Conservation (phyloP, 2,888 invertebrate species). For the Pristionchus arcanus region DNA sequence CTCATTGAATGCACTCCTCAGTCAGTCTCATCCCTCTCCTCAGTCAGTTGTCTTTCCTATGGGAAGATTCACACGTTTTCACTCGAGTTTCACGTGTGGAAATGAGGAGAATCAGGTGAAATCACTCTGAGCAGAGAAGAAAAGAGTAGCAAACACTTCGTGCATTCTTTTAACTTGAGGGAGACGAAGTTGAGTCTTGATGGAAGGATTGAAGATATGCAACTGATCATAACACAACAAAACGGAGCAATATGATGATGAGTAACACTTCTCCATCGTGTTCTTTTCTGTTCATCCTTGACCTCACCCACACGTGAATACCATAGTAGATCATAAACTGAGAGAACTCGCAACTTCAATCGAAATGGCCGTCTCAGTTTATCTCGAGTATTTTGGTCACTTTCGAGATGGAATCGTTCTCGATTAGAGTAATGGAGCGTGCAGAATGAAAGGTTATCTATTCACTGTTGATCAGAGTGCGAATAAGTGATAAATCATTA, state of each 20-base stretch:
- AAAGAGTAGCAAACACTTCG: no score
- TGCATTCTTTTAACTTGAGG: no score
- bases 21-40: no score
- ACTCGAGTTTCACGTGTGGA: not conserved
- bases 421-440: not conserved
- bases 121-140: no score
- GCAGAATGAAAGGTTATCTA: not conserved
- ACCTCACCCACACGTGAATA: not conserved
- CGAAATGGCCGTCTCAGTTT: not conserved
- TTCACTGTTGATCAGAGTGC: not conserved
- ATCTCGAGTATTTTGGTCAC: not conserved
- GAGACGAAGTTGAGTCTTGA: no score
- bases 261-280: not conserved
- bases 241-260: no score
- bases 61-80: not conserved
- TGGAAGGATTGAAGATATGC: no score
- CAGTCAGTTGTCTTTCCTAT: no score
- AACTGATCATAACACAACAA: no score
- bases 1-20: no score
- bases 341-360: conserved; percentile 14
- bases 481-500: conserved; percentile 9
- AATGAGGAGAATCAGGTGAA: conserved; percentile 3
- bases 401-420: conserved; percentile 6
- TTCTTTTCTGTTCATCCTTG: not conserved
- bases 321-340: not conserved